Evolutionary conservation across 2,797 vertebrate species (phyloP), one percentile per base, ranked within the genome.

Genomic region (Apogon talboti): DNA sequence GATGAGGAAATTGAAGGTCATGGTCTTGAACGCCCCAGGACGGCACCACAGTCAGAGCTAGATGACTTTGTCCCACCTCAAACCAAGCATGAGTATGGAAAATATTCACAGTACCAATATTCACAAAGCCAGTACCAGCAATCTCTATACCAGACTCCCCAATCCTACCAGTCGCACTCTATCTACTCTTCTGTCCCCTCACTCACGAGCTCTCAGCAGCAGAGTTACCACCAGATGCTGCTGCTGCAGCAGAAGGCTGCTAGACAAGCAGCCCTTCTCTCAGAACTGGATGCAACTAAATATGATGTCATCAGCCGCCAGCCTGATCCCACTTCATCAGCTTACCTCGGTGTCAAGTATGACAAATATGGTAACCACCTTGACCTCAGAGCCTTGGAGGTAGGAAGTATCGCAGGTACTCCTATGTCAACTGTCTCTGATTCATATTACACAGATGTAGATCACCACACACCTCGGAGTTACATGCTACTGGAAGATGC

Each of bases 351-450:
- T 45, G 96, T 96, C 71, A 99, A 93, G 50, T 95, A 95, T 75
- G 90, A 93, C 79, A 97, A 94, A 72, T 95, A 95, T 57, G 90
- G 92, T 37, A 97, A 94, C 83, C 98, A 95, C 70, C 94, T 99
- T 79, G 97, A 98, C 75, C 93, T 99, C 73, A 94, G 96, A 79
- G 96, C 96, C 11, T 84, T 99, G 76, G 97, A 99, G 0, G 96
- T 98, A 71, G 89, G 92, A 54, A 97, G 95, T 84, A 94, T 98
- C 70, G 95, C 96, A 42, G 92, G 94, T 71, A 98, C 96, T 70
- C 98, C 98, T 44, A 96, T 99, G 93, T 98, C 97, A 63, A 93
- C 94, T 74, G 94, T 98, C 76, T 98, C 98, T 51, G 98, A 99
- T 82, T 97, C 98, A 0, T 98, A 97, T 86, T 99, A 99, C 83